A percentile compares a stretch with the other conserved stretches of the same genome.
These are phyloP conservation scores for Muscicapa comitata DNA, from an alignment of 2,797 vertebrate genomes.

Conservation along the genomic window DNA sequence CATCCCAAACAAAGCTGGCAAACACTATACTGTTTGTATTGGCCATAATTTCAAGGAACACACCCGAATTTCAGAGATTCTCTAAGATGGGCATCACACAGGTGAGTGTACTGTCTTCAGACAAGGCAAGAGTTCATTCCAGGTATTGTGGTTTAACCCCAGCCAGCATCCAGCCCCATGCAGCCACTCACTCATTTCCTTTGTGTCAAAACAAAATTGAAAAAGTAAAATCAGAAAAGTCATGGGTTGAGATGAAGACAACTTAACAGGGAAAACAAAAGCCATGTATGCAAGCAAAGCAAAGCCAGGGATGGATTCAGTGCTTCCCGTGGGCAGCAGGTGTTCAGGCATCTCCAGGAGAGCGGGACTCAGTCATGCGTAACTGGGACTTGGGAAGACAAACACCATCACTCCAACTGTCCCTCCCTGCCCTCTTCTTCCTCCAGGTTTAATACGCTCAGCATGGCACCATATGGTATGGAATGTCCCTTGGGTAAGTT, in stretches of 20 bases:
- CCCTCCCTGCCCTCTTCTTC: neutral
- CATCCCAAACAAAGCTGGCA: neutral
- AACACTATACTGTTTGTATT: neutral
- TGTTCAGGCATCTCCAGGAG: neutral
- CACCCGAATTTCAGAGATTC: neutral
- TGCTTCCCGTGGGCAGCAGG: neutral
- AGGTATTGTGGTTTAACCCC: neutral
- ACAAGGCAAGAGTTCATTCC: neutral
- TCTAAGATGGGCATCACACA: neutral
- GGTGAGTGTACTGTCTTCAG: rapidly evolving
- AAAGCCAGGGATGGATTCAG: neutral
- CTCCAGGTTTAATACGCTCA: neutral
- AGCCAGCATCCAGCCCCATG: neutral
- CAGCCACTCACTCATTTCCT: neutral
- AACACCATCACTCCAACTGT: neutral
- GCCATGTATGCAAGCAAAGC: rapidly evolving
- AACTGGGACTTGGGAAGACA: neutral
- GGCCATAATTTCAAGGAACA: neutral
- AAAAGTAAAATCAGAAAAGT: neutral
- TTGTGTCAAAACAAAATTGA: neutral
- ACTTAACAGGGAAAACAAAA: neutral
- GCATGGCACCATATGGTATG: neutral
- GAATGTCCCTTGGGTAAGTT: neutral
- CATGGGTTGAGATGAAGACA: neutral
- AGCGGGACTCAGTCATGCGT: neutral